These are phyloP conservation scores for Lutra lutra DNA, from an alignment of 2,797 vertebrate genomes.

Conservation along the genomic window DNA sequence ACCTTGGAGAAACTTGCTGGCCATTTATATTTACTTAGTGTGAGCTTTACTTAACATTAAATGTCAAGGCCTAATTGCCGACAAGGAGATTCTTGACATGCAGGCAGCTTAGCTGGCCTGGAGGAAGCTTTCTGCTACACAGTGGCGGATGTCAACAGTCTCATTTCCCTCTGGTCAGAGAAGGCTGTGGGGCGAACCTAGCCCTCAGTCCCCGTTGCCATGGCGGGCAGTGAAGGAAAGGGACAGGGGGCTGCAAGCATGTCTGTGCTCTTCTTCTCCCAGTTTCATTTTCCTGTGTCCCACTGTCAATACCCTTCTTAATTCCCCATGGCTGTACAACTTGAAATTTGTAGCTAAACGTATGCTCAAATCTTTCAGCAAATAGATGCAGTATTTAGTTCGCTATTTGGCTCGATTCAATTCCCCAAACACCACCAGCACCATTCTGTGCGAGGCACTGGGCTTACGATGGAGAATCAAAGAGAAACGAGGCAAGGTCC, in stretches of 20 bases:
- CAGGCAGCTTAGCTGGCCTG: neutral
- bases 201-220: accelerated
- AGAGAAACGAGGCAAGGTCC: neutral
- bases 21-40: neutral
- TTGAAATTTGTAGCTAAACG: neutral
- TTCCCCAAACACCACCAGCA: neutral
- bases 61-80: neutral
- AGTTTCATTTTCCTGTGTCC: neutral
- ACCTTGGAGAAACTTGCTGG: neutral
- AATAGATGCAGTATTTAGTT: neutral
- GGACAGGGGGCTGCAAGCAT: neutral
- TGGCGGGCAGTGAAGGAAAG: neutral
- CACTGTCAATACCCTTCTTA: neutral
- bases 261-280: neutral
- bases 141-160: neutral
- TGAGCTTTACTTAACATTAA: neutral
- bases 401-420: neutral
- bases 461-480: neutral
- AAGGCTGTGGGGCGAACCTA: neutral
- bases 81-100: neutral
- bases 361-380: neutral
- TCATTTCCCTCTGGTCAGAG: neutral
- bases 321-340: neutral
- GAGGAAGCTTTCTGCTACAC: neutral
- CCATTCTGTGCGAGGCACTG: neutral